phyloP scores from a whole-genome alignment of 2,797 vertebrate species.

The Melanotaenia maccullochi region DNA sequence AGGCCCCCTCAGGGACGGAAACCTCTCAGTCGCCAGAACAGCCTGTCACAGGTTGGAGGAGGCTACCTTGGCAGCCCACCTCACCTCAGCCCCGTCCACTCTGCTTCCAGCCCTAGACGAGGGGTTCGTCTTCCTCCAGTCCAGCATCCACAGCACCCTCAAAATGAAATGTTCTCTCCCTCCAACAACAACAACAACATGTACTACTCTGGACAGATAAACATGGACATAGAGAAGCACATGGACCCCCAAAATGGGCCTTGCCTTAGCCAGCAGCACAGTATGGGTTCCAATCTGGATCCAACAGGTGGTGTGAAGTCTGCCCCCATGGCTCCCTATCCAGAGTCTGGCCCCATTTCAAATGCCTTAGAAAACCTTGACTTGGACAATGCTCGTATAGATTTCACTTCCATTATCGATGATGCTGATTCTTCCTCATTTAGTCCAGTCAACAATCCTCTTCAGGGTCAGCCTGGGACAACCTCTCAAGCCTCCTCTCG shows the following conservation, averaged over 20 bases:
- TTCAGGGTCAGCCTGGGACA: conserved; percentile 73
- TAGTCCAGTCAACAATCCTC: conserved; percentile 78
- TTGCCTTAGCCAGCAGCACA: conserved; percentile 84
- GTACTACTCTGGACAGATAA: conserved; percentile 85
- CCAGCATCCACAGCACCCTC: conserved; percentile 74
- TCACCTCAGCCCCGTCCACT: conserved; percentile 81
- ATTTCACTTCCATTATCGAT: conserved; percentile 96
- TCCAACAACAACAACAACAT: conserved; percentile 75
- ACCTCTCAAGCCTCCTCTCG: conserved; percentile 85
- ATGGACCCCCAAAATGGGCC: conserved; percentile 77
- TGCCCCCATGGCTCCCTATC: conserved; percentile 81
- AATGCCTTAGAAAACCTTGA: conserved; percentile 95
- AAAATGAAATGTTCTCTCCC: conserved; percentile 79
- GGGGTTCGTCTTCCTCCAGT: conserved; percentile 79
- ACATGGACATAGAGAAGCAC: conserved; percentile 83
- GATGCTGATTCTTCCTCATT: conserved; percentile 86
- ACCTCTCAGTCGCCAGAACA: conserved; percentile 82
- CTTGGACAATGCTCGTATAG: conserved; percentile 95
- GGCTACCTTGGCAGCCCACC: conserved; percentile 80
- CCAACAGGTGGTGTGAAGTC: conserved; percentile 76
- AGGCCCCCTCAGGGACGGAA: conserved; percentile 86
- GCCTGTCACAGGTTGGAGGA: conserved; percentile 76
- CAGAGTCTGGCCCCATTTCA: conserved; percentile 86
- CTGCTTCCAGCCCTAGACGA: conserved; percentile 78
- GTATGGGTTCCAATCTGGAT: conserved; percentile 76